Conservation (phyloP, 2,888 invertebrate genomes). For the Heteromurus nitidus region DNA sequence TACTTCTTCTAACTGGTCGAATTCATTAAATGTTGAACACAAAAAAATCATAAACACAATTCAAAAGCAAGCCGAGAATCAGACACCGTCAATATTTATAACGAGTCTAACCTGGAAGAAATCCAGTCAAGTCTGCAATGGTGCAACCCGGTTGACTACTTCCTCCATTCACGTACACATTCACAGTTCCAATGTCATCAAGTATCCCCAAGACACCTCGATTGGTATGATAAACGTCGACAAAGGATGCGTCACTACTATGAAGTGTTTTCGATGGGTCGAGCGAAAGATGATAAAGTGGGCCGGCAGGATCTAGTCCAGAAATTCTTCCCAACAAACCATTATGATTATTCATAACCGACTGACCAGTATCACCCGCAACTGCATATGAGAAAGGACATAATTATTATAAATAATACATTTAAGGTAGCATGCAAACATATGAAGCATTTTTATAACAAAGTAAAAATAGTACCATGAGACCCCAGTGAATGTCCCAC, state of each 20-base stretch:
- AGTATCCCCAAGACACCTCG: conserved; percentile 30
- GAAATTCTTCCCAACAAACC: neutral
- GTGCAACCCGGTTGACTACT: conserved; percentile 31
- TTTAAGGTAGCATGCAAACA: neutral
- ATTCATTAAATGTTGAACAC: neutral
- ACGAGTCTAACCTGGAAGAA: neutral
- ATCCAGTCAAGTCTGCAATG: neutral
- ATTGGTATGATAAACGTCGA: conserved; percentile 44
- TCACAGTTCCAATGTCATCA: conserved; percentile 34
- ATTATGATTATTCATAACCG: neutral
- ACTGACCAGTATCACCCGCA: conserved; percentile 6
- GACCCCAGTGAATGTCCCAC: conserved; percentile 58
- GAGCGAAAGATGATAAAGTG: neutral
- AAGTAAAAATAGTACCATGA: conserved; percentile 37
- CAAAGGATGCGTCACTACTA: conserved; percentile 32
- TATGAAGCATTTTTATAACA: neutral
- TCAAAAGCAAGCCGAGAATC: neutral
- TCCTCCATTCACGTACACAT: conserved; percentile 46
- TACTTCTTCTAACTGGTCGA: too few relatives aligned
- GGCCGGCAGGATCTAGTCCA: conserved; percentile 40
- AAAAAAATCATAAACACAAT: neutral
- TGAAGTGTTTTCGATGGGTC: conserved; percentile 9
- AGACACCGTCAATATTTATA: neutral
- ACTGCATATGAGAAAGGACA: conserved; percentile 1
- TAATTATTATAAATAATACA: too few relatives aligned